A percentile compares a stretch with the other conserved stretches of the same genome.
phyloP scores from a whole-genome alignment of 2,888 invertebrate species.

The Plemyria rubiginata region DNA sequence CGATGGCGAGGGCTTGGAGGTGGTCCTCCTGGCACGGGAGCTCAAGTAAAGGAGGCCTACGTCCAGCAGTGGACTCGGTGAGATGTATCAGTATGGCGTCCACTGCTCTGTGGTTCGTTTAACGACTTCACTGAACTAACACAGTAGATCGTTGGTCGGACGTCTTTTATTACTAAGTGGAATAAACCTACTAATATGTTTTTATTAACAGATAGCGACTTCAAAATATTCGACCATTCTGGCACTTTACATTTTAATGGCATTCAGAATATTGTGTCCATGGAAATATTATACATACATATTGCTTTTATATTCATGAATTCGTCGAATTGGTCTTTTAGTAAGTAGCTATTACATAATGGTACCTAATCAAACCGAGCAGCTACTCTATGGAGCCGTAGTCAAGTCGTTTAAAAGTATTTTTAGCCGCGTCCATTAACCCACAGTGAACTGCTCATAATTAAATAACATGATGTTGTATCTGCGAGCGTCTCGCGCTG shows the following conservation, averaged over 20 bases:
- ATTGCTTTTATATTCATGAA: conserved; percentile 15
- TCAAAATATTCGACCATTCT: neutral
- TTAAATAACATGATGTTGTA: neutral
- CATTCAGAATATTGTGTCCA: conserved; percentile 11
- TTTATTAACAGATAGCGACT: no score
- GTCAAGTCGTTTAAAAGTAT: conserved; percentile 30
- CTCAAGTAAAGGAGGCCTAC: no score
- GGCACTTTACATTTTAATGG: conserved; percentile 2
- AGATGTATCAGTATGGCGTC: no score
- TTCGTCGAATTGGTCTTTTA: conserved; percentile 1
- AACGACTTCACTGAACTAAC: no score
- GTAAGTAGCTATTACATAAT: neutral
- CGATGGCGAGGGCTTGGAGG: no score
- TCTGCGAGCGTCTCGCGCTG: no score
- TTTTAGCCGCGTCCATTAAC: conserved; percentile 36
- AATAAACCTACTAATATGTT: no score
- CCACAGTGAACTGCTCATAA: conserved; percentile 9
- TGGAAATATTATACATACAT: conserved; percentile 3
- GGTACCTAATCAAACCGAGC: conserved; percentile 16
- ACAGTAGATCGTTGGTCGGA: no score
- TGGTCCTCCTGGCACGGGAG: no score
- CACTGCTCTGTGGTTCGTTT: no score
- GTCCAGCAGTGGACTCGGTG: no score
- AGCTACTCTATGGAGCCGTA: neutral
- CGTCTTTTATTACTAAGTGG: no score